phyloP scores from a whole-genome alignment of 2,888 invertebrate species.

The Branchinecta sandiegonensis region DNA sequence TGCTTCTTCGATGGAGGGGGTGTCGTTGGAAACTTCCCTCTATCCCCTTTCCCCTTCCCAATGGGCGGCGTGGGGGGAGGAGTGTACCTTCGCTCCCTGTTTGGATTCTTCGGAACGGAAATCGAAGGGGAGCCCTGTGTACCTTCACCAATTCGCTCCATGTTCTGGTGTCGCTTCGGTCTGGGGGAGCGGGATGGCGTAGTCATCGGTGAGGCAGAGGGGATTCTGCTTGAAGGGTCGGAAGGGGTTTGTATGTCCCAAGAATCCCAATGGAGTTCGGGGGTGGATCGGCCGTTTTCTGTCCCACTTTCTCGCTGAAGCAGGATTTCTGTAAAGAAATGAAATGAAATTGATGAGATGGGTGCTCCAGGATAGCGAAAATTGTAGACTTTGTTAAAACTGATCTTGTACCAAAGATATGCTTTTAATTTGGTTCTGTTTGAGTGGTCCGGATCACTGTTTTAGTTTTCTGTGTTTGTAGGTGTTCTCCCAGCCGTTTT shows the following conservation, averaged over 20 bases:
- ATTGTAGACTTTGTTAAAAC: no score
- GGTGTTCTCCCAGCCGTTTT: no score
- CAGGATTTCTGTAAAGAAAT: slow-evolving; percentile 42
- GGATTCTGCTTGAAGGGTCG: slow-evolving; percentile 34
- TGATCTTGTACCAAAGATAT: no score
- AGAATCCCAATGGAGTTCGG: slow-evolving; percentile 77
- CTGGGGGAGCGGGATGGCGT: slow-evolving; percentile 31
- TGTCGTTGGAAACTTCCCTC: slow-evolving; percentile 54
- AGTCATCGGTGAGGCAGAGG: slow-evolving; percentile 39
- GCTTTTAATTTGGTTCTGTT: no score
- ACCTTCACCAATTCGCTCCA: slow-evolving; percentile 29
- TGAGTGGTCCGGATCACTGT: no score
- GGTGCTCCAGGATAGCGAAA: no score
- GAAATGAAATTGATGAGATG: background rate
- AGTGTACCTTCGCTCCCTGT: slow-evolving; percentile 34
- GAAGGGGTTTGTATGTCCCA: slow-evolving; percentile 49
- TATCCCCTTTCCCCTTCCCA: slow-evolving; percentile 34
- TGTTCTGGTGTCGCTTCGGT: slow-evolving; percentile 31
- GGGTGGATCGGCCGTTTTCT: slow-evolving; percentile 36
- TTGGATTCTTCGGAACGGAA: slow-evolving; percentile 25
- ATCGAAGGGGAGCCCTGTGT: slow-evolving; percentile 27
- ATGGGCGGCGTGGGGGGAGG: slow-evolving; percentile 42
- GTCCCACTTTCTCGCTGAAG: slow-evolving; percentile 43
- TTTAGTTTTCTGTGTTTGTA: no score
- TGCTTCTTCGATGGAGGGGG: slow-evolving; percentile 65